Percentiles rank a stretch among this genome's conserved stretches.
These are phyloP conservation scores for Percopsis omiscomaycus DNA, from an alignment of 2,797 vertebrate species.

Conservation along the genomic window DNA sequence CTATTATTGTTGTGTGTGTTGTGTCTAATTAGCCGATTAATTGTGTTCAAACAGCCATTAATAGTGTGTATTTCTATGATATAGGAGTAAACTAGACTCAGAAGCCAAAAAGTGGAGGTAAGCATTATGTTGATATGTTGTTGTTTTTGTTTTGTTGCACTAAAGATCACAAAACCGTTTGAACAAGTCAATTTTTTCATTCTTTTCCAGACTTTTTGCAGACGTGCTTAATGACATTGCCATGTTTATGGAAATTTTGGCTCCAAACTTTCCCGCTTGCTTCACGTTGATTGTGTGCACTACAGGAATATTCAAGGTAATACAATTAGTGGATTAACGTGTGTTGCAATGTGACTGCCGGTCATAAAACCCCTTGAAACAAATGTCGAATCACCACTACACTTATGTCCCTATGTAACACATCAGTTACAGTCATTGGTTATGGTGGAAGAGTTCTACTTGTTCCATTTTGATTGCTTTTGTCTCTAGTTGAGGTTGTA, in stretches of 20 bases:
- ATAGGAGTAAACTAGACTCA: conserved; percentile 88
- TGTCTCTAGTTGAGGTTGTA: too few species aligned
- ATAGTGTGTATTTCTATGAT: conserved; percentile 3
- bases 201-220: conserved; percentile 82
- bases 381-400: too few species aligned
- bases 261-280: conserved; percentile 79
- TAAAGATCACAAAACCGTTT: neutral
- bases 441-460: too few species aligned
- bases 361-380: too few species aligned
- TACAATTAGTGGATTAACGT: neutral
- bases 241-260: conserved; percentile 89
- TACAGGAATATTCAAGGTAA: conserved; percentile 88
- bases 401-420: too few species aligned
- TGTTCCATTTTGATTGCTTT: too few species aligned
- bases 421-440: too few species aligned
- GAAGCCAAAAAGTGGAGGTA: conserved; percentile 94
- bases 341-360: too few species aligned
- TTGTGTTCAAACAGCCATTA: neutral
- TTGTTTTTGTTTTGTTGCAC: neutral
- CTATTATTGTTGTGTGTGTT: neutral
- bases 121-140: neutral
- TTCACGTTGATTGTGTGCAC: conserved; percentile 84
- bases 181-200: neutral
- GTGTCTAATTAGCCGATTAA: neutral
- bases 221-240: conserved; percentile 87